A percentile compares a stretch with the other conserved stretches of the same genome.
Conservation (phyloP, 2,113 vertebrate species). For the Monopterus albus region DNA sequence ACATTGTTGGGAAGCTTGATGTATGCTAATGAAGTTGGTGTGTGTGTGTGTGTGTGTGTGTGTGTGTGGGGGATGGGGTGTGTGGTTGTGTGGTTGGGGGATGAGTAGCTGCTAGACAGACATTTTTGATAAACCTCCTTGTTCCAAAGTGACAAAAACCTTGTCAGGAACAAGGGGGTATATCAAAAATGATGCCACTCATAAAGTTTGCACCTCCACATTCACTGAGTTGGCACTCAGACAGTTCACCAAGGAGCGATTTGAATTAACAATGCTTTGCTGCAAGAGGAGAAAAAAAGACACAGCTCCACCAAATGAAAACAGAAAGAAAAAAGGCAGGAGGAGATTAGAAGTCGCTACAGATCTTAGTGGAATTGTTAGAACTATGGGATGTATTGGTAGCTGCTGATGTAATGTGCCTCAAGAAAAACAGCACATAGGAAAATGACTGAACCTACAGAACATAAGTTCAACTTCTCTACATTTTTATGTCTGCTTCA, state of each 20-base stretch:
- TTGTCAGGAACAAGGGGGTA: slow-evolving; percentile 76
- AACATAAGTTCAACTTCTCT: slow-evolving; percentile 49
- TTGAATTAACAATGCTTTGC: slow-evolving; percentile 69
- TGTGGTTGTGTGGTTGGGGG: slow-evolving; percentile 17
- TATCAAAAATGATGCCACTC: slow-evolving; percentile 77
- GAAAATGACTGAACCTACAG: slow-evolving; percentile 49
- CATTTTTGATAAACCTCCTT: slow-evolving; percentile 62
- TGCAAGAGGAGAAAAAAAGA: slow-evolving; percentile 49
- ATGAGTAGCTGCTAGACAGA: slow-evolving; percentile 62
- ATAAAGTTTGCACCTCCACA: slow-evolving; percentile 75
- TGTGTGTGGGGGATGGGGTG: slow-evolving; percentile 40
- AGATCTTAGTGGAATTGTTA: slow-evolving; percentile 67
- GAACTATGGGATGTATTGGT: slow-evolving; percentile 54
- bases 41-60: slow-evolving; percentile 35
- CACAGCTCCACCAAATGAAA: slow-evolving; percentile 38
- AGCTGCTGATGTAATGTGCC: slow-evolving; percentile 65
- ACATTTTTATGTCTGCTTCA: slow-evolving; percentile 43
- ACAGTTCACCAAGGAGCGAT: slow-evolving; percentile 67
- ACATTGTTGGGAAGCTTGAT: slow-evolving; percentile 77
- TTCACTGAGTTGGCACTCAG: slow-evolving; percentile 57
- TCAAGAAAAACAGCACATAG: slow-evolving; percentile 54
- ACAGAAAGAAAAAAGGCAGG: slow-evolving; percentile 28
- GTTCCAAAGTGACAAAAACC: slow-evolving; percentile 77
- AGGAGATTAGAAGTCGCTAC: slow-evolving; percentile 64
- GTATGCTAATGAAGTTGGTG: slow-evolving; percentile 80